Conservation (phyloP, 1,140 invertebrate genomes). For the Octopus sinensis region DNA sequence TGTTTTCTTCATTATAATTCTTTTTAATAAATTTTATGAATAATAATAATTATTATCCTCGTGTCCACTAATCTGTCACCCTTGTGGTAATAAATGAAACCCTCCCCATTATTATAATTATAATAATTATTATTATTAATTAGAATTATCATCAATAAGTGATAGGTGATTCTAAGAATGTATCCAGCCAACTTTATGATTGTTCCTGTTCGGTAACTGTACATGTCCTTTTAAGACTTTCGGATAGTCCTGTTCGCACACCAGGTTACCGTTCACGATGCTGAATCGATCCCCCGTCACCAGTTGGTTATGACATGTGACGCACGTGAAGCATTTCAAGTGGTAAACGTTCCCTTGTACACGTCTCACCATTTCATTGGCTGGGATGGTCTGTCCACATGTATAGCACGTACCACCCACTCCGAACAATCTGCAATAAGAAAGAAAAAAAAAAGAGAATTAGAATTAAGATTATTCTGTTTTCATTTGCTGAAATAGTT, state of each 20-base stretch:
- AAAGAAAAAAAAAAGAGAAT: slow-evolving; percentile 9
- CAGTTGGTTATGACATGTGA: slow-evolving; percentile 81
- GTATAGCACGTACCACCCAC: slow-evolving; percentile 79
- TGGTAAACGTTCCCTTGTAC: slow-evolving; percentile 75
- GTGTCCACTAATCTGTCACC: too few relatives aligned
- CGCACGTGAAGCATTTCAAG: slow-evolving; percentile 86
- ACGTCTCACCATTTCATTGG: slow-evolving; percentile 86
- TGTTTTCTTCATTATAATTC: too few relatives aligned
- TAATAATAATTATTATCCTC: too few relatives aligned
- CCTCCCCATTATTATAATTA: too few relatives aligned
- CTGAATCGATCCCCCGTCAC: slow-evolving; percentile 87
- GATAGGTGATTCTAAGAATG: neutral
- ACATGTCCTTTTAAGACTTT: slow-evolving; percentile 73
- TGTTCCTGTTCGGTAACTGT: slow-evolving; percentile 27
- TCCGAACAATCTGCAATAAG: slow-evolving; percentile 79
- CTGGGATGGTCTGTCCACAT: slow-evolving; percentile 85
- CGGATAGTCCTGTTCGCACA: slow-evolving; percentile 90
- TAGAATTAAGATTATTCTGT: neutral
- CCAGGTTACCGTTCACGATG: slow-evolving; percentile 76
- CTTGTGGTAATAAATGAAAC: too few relatives aligned
- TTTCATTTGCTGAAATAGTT: too few relatives aligned
- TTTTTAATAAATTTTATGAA: too few relatives aligned
- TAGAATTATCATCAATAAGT: too few relatives aligned
- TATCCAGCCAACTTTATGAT: slow-evolving; percentile 29
- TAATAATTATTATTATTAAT: too few relatives aligned